Evolutionary conservation across 2,888 invertebrate genomes (phyloP).

Genomic region (Lymantria dispar): DNA sequence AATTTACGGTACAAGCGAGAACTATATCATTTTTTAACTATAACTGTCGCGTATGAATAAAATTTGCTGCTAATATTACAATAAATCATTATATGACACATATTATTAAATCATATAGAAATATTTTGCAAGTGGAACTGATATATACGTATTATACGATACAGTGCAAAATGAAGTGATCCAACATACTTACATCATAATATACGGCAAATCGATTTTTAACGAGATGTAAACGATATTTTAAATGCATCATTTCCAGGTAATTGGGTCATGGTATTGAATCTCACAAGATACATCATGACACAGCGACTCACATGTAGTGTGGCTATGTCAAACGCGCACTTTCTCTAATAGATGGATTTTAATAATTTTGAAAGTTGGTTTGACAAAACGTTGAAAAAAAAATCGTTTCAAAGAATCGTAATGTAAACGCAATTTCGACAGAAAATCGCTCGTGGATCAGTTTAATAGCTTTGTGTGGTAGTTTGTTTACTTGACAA

Average conservation of each 20-base stretch:
- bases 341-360: conserved; percentile 52
- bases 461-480: conserved; percentile 41
- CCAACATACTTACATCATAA: too few species aligned
- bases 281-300: conserved; percentile 39
- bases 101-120: too few species aligned
- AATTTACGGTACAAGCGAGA: conserved; percentile 46
- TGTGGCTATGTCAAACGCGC: conserved; percentile 49
- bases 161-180: too few species aligned
- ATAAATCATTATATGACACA: too few species aligned
- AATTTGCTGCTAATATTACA: too few species aligned
- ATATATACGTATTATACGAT: too few species aligned
- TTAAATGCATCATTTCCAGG: conserved; percentile 16
- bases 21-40: too few species aligned
- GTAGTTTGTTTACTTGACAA: conserved; percentile 47
- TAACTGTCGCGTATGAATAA: too few species aligned
- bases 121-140: too few species aligned
- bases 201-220: conserved; percentile 3
- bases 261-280: conserved; percentile 40
- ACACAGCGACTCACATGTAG: conserved; percentile 42
- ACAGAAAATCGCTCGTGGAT: conserved; percentile 18
- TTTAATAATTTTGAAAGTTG: conserved; percentile 27
- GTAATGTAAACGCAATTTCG: conserved; percentile 24
- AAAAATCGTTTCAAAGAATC: conserved; percentile 9
- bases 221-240: conserved; percentile 8
- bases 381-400: conserved; percentile 8